Percentiles rank a stretch among this genome's conserved stretches.
These are phyloP conservation scores for Liolophura sinensis DNA, from an alignment of 1,140 invertebrate species.

Conservation along the genomic window DNA sequence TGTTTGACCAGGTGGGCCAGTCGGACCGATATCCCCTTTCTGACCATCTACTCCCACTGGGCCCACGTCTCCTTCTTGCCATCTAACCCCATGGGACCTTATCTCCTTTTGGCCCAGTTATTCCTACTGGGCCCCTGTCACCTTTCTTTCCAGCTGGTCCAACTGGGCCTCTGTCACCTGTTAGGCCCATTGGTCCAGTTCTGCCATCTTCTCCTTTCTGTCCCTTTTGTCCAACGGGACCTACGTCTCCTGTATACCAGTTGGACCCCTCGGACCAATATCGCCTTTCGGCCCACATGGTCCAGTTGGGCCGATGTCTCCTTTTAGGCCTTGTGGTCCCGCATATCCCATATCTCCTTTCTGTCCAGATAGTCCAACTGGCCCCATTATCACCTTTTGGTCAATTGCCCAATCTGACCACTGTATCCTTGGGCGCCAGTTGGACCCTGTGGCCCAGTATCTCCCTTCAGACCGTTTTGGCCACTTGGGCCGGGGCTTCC, in stretches of 20 bases:
- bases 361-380: slow-evolving; percentile 7
- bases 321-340: slow-evolving; percentile 10
- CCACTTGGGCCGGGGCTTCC: too few species aligned
- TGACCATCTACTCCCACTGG: too few species aligned
- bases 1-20: too few species aligned
- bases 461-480: too few species aligned
- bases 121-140: too few species aligned
- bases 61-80: too few species aligned
- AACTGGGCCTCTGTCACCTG: slow-evolving; percentile 11
- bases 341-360: slow-evolving; percentile 10
- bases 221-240: slow-evolving; percentile 7
- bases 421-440: slow-evolving; percentile 1
- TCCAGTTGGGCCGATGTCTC: slow-evolving; percentile 3
- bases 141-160: background rate
- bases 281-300: slow-evolving; percentile 6
- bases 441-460: slow-evolving; percentile 2
- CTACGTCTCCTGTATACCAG: slow-evolving; percentile 13
- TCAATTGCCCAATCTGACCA: slow-evolving; percentile 7
- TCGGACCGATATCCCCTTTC: too few species aligned
- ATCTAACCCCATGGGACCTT: too few species aligned
- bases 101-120: too few species aligned
- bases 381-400: slow-evolving; percentile 5
- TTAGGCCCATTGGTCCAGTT: slow-evolving; percentile 8
- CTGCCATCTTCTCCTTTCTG: background rate
- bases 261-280: slow-evolving; percentile 11